phyloP scores from a whole-genome alignment of 2,113 vertebrate genomes.

The Tyto alba region DNA sequence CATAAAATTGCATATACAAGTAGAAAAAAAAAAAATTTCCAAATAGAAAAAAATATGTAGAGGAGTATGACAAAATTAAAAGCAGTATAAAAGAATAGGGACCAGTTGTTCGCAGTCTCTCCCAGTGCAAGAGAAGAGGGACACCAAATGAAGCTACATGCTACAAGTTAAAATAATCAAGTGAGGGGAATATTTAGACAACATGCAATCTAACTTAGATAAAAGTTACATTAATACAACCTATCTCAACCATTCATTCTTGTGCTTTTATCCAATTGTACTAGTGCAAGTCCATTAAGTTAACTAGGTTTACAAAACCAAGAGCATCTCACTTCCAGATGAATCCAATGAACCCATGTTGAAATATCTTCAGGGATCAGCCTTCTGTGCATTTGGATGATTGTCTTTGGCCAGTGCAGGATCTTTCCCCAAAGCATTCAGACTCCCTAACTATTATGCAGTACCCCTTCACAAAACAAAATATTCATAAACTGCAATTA shows the following conservation, averaged over 20 bases:
- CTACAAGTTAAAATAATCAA: not conserved
- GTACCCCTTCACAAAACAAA: not conserved
- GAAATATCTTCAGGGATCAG: not conserved
- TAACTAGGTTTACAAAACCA: not conserved
- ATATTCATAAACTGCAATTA: not conserved
- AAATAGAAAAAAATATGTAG: not conserved
- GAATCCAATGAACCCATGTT: not conserved
- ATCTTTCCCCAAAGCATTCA: not conserved
- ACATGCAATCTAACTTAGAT: not conserved
- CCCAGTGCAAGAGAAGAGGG: not conserved
- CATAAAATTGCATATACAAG: not conserved
- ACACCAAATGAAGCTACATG: not conserved
- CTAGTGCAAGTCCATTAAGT: not conserved
- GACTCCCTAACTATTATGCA: not conserved
- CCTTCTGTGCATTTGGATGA: not conserved
- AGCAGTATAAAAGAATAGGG: not conserved
- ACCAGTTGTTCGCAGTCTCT: accelerated
- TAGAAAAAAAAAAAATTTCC: not conserved
- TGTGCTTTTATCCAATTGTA: not conserved
- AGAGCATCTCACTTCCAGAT: not conserved
- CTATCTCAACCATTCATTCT: not conserved
- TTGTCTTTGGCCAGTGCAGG: not conserved
- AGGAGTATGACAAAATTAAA: not conserved
- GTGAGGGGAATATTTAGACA: not conserved
- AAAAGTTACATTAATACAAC: not conserved